A percentile compares a stretch with the other conserved stretches of the same genome.
Evolutionary conservation across 2,113 vertebrate species (phyloP).

Genomic region (Pandion haliaetus): DNA sequence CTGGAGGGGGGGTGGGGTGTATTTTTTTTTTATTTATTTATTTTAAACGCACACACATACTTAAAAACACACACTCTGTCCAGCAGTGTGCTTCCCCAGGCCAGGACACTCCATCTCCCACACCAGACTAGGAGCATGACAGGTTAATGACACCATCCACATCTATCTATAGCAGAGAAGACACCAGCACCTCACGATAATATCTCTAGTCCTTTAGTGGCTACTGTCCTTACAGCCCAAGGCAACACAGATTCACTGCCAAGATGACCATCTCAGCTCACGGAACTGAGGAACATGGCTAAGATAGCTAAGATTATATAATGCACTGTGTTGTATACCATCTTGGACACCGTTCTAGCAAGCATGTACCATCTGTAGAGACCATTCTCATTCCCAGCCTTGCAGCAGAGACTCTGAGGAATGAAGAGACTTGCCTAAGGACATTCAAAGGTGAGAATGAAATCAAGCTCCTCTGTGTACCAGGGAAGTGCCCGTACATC

Average conservation of each 20-base stretch:
- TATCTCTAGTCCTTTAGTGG: not conserved
- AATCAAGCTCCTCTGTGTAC: not conserved
- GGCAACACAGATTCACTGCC: not conserved
- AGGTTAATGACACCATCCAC: not conserved
- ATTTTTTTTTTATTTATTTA: not conserved
- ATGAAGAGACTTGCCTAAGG: not conserved
- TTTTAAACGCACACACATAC: not conserved
- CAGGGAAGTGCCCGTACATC: not conserved
- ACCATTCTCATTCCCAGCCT: not conserved
- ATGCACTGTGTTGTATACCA: not conserved
- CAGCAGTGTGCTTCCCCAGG: not conserved
- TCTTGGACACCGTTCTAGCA: not conserved
- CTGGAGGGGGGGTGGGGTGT: too few relatives aligned
- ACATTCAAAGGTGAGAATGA: not conserved
- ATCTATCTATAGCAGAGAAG: not conserved
- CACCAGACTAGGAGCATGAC: fast-evolving
- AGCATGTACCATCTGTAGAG: not conserved
- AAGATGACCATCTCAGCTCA: not conserved
- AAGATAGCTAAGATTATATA: not conserved
- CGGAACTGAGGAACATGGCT: not conserved
- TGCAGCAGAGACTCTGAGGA: not conserved
- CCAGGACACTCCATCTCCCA: not conserved
- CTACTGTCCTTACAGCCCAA: not conserved
- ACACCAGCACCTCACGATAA: not conserved
- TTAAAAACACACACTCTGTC: not conserved